Conservation (phyloP, 2,113 vertebrate genomes). For the Cyanistes caeruleus region DNA sequence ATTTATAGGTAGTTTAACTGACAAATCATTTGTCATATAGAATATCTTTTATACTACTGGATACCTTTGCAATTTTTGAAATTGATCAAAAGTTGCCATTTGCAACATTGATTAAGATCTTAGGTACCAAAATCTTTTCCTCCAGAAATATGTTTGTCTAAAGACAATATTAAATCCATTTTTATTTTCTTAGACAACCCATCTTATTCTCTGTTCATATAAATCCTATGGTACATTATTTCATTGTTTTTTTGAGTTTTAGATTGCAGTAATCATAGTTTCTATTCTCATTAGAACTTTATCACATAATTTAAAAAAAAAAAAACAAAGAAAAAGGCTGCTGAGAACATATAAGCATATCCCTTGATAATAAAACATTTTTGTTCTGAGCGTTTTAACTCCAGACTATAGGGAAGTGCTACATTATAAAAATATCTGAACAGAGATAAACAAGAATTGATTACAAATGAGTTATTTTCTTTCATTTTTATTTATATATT, state of each 20-base stretch:
- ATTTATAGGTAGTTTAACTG: slow-evolving; percentile 7
- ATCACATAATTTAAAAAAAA: background rate
- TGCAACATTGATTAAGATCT: slow-evolving; percentile 47
- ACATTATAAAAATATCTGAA: background rate
- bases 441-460: background rate
- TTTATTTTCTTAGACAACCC: background rate
- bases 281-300: background rate
- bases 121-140: slow-evolving; percentile 24
- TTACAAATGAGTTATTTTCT: background rate
- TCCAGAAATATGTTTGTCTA: background rate
- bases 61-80: slow-evolving; percentile 61
- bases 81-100: slow-evolving; percentile 68
- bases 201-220: background rate
- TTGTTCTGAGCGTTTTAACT: background rate
- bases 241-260: background rate
- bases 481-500: background rate
- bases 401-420: background rate
- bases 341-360: background rate
- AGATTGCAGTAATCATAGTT: background rate
- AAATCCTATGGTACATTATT: background rate
- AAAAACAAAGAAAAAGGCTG: background rate
- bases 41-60: slow-evolving; percentile 45
- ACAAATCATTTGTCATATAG: slow-evolving; percentile 69
- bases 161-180: background rate
- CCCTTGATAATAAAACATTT: background rate